phyloP scores from a whole-genome alignment of 2,113 vertebrate genomes.

The Erpornis zantholeuca region DNA sequence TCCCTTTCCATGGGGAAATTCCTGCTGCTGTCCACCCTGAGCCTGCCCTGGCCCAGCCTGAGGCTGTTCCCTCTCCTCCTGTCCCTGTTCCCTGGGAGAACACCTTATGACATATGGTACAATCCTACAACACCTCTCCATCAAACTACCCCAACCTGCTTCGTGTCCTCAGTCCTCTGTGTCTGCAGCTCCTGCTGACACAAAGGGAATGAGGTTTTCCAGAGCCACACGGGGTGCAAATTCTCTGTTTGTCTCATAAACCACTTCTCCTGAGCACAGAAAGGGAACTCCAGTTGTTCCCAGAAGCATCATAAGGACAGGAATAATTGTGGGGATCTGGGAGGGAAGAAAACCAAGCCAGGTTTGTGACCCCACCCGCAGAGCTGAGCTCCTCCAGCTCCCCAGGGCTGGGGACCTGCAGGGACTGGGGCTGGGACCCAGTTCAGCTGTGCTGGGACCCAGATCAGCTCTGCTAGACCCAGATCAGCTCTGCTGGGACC shows the following conservation, averaged over 20 bases:
- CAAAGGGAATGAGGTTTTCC: rapidly evolving
- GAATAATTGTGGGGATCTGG: rapidly evolving
- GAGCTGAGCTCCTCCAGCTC: neutral
- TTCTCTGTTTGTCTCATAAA: rapidly evolving
- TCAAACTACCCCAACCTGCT: neutral
- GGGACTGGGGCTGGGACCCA: neutral
- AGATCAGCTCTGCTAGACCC: neutral
- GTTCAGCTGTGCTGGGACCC: neutral
- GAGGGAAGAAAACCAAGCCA: neutral
- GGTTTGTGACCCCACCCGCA: neutral
- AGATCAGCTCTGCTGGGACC: neutral
- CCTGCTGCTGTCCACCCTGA: no score
- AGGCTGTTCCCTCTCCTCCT: neutral
- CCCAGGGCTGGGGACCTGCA: neutral
- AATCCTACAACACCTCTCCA: neutral
- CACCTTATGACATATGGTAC: rapidly evolving
- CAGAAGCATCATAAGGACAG: rapidly evolving
- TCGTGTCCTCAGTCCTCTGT: rapidly evolving
- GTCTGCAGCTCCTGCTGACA: rapidly evolving
- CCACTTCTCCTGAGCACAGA: neutral
- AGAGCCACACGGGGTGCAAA: neutral
- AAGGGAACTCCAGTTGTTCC: neutral
- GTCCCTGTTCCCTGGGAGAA: neutral
- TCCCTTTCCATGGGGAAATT: neutral
- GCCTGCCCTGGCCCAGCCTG: neutral